phyloP scores from a whole-genome alignment of 2,888 invertebrate genomes.

The Caenorhabditis sulstoni region DNA sequence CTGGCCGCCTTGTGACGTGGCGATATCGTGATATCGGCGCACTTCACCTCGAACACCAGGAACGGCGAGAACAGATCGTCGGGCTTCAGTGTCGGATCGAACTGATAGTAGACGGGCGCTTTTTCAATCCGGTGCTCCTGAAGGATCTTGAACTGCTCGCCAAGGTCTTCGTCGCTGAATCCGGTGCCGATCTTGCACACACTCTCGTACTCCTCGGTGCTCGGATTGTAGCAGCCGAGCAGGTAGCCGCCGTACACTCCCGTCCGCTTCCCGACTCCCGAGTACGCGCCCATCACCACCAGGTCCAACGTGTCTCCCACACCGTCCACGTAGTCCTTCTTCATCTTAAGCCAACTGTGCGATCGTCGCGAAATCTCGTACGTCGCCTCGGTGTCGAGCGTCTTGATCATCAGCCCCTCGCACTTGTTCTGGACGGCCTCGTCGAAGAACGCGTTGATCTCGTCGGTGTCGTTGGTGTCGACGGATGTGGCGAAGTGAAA shows the following conservation, averaged over 20 bases:
- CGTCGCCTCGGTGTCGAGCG: slow-evolving; percentile 90
- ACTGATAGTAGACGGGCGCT: slow-evolving; percentile 86
- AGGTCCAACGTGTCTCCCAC: slow-evolving; percentile 96
- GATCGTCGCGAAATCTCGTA: slow-evolving; percentile 98
- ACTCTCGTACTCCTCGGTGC: slow-evolving; percentile 92
- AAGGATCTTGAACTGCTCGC: slow-evolving; percentile 87
- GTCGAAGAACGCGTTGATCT: slow-evolving; percentile 94
- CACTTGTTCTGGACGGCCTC: slow-evolving; percentile 96
- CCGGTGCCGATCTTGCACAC: slow-evolving; percentile 96
- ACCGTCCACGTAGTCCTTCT: slow-evolving; percentile 92
- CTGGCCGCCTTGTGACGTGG: slow-evolving; percentile 93
- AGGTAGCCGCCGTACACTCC: slow-evolving; percentile 96
- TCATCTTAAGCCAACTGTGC: slow-evolving; percentile 90
- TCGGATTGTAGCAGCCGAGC: slow-evolving; percentile 92
- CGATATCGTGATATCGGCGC: slow-evolving; percentile 96
- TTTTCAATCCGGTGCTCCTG: slow-evolving; percentile 87
- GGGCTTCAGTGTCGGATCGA: slow-evolving; percentile 86
- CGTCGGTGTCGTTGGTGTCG: slow-evolving; percentile 91
- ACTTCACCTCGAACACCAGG: slow-evolving; percentile 93
- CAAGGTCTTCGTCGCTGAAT: slow-evolving; percentile 92
- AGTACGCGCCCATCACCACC: slow-evolving; percentile 92
- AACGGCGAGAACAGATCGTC: slow-evolving; percentile 93
- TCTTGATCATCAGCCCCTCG: slow-evolving; percentile 99
- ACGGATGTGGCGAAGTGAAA: slow-evolving; percentile 91
- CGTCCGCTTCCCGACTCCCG: slow-evolving; percentile 91